These are phyloP conservation scores for Penaeus indicus DNA, from an alignment of 1,140 invertebrate genomes.

Conservation along the genomic window DNA sequence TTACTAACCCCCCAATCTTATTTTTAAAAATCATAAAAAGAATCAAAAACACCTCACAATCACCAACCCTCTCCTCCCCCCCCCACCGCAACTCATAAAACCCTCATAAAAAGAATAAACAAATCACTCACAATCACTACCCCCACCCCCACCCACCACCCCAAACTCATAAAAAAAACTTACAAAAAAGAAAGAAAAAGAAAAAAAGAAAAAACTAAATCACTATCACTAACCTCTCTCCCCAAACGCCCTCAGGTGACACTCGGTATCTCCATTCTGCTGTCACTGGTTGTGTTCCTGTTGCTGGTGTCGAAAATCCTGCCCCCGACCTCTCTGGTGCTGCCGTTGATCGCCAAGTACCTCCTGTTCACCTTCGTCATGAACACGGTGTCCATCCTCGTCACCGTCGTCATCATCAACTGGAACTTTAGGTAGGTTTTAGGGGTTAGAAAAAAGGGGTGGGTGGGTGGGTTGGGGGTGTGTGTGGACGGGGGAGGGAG, in stretches of 20 bases:
- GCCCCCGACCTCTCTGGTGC: slow-evolving; percentile 95
- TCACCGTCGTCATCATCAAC: slow-evolving; percentile 99
- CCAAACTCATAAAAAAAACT: background rate
- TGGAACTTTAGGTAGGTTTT: slow-evolving; percentile 88
- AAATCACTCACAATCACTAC: too few relatives aligned
- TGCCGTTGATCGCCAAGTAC: slow-evolving; percentile 98
- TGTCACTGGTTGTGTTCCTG: slow-evolving; percentile 99
- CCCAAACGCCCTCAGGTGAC: slow-evolving; percentile 76
- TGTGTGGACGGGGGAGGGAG: too few relatives aligned
- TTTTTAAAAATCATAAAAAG: too few relatives aligned
- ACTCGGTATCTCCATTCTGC: slow-evolving; percentile 97
- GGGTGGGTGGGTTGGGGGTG: too few relatives aligned
- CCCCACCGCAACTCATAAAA: too few relatives aligned
- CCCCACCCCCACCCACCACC: too few relatives aligned
- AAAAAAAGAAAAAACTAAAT: background rate
- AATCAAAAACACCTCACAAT: too few relatives aligned
- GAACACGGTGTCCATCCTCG: slow-evolving; percentile 99
- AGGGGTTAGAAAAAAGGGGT: too few relatives aligned
- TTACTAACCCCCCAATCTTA: too few relatives aligned
- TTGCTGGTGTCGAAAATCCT: slow-evolving; percentile 98
- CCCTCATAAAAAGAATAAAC: too few relatives aligned
- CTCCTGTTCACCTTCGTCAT: slow-evolving; percentile 99
- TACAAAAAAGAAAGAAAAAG: background rate
- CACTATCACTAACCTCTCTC: background rate
- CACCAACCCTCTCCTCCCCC: too few relatives aligned